phyloP scores from a whole-genome alignment of 2,888 invertebrate species.

The Drosophila anomelani region DNA sequence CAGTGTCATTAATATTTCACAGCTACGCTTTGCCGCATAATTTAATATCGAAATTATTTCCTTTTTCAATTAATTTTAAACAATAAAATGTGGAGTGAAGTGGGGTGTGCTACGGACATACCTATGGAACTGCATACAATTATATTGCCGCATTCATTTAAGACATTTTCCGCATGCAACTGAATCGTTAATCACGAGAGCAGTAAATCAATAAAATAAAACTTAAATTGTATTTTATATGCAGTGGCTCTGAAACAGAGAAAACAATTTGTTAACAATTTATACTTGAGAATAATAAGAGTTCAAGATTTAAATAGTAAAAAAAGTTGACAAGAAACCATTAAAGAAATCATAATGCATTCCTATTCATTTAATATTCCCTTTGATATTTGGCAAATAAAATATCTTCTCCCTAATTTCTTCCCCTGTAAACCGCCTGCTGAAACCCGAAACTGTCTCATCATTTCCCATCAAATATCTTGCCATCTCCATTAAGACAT shows the following conservation, averaged over 20 bases:
- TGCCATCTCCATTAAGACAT: constrained; percentile 22
- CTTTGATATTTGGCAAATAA: neutral
- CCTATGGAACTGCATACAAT: constrained; percentile 24
- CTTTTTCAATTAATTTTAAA: constrained; percentile 58
- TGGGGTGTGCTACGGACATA: neutral
- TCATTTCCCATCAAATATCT: constrained; percentile 29
- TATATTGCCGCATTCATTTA: constrained; percentile 37
- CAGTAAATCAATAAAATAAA: constrained; percentile 21
- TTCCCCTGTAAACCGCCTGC: neutral
- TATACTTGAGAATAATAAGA: neutral
- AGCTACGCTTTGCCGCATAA: constrained; percentile 44
- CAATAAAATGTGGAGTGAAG: constrained; percentile 20
- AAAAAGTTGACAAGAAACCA: neutral
- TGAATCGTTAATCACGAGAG: constrained; percentile 29
- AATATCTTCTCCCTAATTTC: neutral
- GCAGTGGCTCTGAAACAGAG: neutral
- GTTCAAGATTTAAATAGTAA: neutral
- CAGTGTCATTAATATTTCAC: constrained; percentile 49
- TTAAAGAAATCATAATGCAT: neutral
- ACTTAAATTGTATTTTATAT: neutral
- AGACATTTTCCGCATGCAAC: constrained; percentile 28
- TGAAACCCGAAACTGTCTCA: constrained; percentile 27
- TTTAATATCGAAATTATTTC: constrained; percentile 51
- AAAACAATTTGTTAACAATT: neutral
- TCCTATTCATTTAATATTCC: neutral